A percentile compares a stretch with the other conserved stretches of the same genome.
These are phyloP conservation scores for Phaethornis superciliosus DNA, from an alignment of 2,113 vertebrate genomes.

Conservation along the genomic window DNA sequence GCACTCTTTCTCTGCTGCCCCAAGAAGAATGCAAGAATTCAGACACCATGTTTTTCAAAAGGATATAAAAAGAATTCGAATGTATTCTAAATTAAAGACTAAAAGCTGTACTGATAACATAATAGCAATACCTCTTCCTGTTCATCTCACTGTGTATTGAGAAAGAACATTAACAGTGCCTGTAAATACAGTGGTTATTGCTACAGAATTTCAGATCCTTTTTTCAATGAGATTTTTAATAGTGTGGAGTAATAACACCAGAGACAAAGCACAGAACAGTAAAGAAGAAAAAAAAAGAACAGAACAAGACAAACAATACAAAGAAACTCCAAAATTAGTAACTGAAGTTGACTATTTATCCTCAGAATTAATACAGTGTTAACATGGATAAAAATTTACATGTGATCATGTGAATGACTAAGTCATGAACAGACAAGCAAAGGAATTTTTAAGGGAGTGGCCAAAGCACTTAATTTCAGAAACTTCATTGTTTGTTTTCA, in stretches of 20 bases:
- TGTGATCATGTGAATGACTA: background rate
- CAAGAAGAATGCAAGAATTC: background rate
- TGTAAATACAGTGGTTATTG: background rate
- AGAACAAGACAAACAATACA: no score
- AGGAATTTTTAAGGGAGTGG: background rate
- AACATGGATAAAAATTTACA: background rate
- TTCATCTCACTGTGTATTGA: background rate
- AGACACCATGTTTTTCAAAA: background rate
- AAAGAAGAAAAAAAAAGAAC: background rate
- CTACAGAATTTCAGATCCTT: background rate
- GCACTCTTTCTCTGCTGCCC: background rate
- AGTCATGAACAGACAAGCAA: background rate
- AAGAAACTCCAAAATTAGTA: background rate
- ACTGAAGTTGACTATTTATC: background rate
- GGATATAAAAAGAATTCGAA: background rate
- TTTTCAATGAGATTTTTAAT: background rate
- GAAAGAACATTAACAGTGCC: background rate
- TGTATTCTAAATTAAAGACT: background rate
- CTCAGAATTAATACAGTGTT: background rate
- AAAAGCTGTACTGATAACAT: background rate
- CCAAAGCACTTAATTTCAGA: background rate
- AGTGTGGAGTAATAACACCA: background rate
- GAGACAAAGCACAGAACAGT: background rate
- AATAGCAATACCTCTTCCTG: background rate
- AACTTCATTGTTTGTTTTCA: background rate